phyloP scores from a whole-genome alignment of 2,888 invertebrate species.

The Andricus curvator region DNA sequence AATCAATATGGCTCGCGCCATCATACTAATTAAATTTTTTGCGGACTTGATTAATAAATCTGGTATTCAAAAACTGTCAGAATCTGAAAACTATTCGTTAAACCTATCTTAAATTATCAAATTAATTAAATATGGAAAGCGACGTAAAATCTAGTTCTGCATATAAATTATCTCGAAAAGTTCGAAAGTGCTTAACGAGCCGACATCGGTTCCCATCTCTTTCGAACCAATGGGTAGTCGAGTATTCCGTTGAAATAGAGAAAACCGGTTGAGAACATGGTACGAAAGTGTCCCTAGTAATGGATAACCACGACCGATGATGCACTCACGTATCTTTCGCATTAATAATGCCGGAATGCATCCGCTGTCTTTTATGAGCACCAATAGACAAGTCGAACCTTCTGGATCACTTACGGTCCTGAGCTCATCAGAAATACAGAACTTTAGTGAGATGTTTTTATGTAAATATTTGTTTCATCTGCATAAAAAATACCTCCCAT shows the following conservation, averaged over 20 bases:
- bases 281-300: conserved; percentile 9
- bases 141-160: not conserved
- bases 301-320: conserved; percentile 8
- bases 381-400: not conserved
- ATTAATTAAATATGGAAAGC: conserved; percentile 30
- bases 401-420: not conserved
- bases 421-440: not conserved
- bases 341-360: conserved; percentile 4
- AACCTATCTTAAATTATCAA: conserved; percentile 23
- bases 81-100: conserved; percentile 9
- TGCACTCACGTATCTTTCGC: conserved; percentile 18
- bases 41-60: conserved; percentile 25
- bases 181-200: conserved; percentile 17
- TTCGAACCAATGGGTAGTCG: not conserved
- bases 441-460: not conserved
- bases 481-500: too few species aligned
- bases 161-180: conserved; percentile 26
- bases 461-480: not conserved
- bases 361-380: conserved; percentile 1
- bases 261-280: conserved; percentile 10
- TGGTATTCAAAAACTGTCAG: conserved; percentile 22
- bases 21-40: conserved; percentile 35
- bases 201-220: conserved; percentile 1
- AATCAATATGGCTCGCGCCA: conserved; percentile 37
- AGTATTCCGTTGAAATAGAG: not conserved